These are phyloP conservation scores for Myotis pilosus DNA, from an alignment of 2,797 vertebrate genomes.

Conservation along the genomic window DNA sequence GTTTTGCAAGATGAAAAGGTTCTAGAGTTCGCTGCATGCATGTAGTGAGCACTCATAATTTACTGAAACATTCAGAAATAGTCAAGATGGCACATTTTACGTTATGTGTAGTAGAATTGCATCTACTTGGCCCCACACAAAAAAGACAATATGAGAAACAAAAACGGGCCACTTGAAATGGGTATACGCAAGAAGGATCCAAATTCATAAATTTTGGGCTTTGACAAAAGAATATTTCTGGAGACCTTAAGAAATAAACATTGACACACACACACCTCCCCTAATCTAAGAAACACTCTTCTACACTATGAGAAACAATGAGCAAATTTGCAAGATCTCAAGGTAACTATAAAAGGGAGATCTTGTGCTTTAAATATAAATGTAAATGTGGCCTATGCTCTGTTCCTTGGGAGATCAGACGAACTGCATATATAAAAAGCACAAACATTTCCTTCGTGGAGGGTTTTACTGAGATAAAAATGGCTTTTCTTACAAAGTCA, in stretches of 20 bases:
- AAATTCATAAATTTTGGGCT: not conserved
- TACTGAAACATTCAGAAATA: not conserved
- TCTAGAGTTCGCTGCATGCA: not conserved
- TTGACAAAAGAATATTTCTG: not conserved
- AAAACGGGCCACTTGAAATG: not conserved
- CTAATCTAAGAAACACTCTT: constrained; percentile 3
- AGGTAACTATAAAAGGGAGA: not conserved
- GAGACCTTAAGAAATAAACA: not conserved
- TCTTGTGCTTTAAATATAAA: not conserved
- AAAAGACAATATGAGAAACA: not conserved
- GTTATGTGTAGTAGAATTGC: not conserved
- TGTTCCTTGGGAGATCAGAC: not conserved
- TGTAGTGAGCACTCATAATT: not conserved
- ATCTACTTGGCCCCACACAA: not conserved
- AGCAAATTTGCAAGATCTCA: not conserved
- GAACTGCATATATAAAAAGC: constrained; percentile 20
- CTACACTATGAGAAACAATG: not conserved
- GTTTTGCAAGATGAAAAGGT: not conserved
- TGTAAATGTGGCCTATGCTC: not conserved
- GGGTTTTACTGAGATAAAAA: constrained; percentile 34
- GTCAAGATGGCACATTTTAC: not conserved
- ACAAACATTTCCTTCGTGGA: constrained; percentile 22
- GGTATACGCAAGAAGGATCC: not conserved
- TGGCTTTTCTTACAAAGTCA: constrained; percentile 34
- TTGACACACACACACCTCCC: not conserved